Base-by-base conservation (phyloP, 2,888 invertebrate genomes). In the Acleris emargana region DNA sequence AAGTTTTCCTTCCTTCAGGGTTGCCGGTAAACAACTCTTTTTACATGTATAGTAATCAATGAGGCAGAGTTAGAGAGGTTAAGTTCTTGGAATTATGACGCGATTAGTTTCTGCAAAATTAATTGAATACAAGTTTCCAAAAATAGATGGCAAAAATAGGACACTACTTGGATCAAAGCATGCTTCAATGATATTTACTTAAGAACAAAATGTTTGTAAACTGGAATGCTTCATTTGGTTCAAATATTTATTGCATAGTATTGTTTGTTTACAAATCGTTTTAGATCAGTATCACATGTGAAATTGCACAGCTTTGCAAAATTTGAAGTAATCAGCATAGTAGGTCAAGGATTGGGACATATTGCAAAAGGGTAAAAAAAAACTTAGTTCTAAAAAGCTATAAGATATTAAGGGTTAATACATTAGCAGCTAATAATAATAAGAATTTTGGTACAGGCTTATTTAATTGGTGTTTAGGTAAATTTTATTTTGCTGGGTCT, bases 1-100 rank as follows among this genome's bases (percentile, higher is more conserved):
- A 62, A 69, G 32, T 67, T 68, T 55, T 69, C 66, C 54, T 51
- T 64, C 49, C 42, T 55, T 52, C 49, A 61, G 58, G 59, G 66
- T 53, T 49, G 51, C 50, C 49, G 22, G 45, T 66, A 17, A 49
- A 18, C 42, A 6, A 47, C 13, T 38, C 11, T 38, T 38, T 38
- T 38, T 38, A 13, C 13, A 13, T 13, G 38, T 13, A 38, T 13
- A 38, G 13, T 13, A 13, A 38, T 38, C 13, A 38, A 38, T 38
- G 38, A 38, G 38, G 13, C 38, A 13, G 13, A 38, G 4, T 55
- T 62, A n/a, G 17, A 47, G 32, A 68, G 58, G 63, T 69, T 57
- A 69, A 16, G 6, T 53, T 38, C 38, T 6, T 20, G 13, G 13
- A 53, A 53, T 18, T 32, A 17, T 53, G 32, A n/a, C 53, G 3